Base-by-base conservation (phyloP, 2,113 vertebrate species). In the Alligator sinensis region DNA sequence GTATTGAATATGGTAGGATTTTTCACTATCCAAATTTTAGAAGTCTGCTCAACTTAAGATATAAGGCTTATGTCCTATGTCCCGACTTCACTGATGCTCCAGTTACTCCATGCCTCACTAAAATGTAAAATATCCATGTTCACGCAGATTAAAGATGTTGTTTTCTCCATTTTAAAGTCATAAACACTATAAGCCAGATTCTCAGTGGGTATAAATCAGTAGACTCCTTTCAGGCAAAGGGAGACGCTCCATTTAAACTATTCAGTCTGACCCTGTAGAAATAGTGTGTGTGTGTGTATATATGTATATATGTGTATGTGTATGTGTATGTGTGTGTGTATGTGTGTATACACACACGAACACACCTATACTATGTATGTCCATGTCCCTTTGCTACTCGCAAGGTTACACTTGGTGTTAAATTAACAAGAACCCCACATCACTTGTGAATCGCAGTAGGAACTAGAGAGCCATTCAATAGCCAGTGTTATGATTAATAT, bases 291-390 rank as follows among this genome's bases (percentile, higher is more conserved):
- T 47, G 47, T 16, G 22, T 30, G 19, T 10, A 59, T 76, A 34
- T 7, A 64, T 5, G 25, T 4, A 12, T 1, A 17, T 10, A 0
- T 60, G 1, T 57, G 12, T 74, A 5, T 72, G 17, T 34, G 30
- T 25, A 19, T 16, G 27, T 24, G 5, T 70, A 10, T 34, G 1
- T 77, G 5, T 34, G 21, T 11, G 1, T 12, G 1, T 62, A 5
- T 54, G 22, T 78, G 3, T 75, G 38, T 34, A 11, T 6, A n/a
- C 4, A 34, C 34, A 34, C 34, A 34, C 34, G 34, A 4, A 34
- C 4, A 34, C 34, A 34, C 34, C 34, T 34, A 34, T 34, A 34
- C 4, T 34, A 47, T 47, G 47, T 47, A 47, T 47, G 47, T 47
- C 47, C 47, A 18, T 11, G 3, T 34, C 25, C 74, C 9, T 5